Evolutionary conservation across 1,140 invertebrate genomes (phyloP).

Genomic region (Plodia interpunctella): DNA sequence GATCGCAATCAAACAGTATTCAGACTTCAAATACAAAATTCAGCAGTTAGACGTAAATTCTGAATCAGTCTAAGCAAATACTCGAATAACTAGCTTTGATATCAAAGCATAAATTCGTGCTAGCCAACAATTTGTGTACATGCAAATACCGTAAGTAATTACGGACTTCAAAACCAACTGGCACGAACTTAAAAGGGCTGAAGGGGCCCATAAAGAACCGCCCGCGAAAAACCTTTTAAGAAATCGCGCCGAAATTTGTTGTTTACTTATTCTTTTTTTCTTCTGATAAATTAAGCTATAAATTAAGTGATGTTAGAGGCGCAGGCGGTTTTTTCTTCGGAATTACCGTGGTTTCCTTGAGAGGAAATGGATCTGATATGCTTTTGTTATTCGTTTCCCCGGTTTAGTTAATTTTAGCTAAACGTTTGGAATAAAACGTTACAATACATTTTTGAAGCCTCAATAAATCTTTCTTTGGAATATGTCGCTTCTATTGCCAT

Average conservation of each 20-base stretch:
- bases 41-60: neutral
- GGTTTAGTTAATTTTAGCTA: neutral
- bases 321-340: constrained; percentile 36
- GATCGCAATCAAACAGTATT: too few relatives aligned
- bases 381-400: neutral
- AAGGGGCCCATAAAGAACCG: constrained; percentile 5
- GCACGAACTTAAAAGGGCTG: neutral
- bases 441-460: too few relatives aligned
- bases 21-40: neutral
- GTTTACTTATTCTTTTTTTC: constrained; percentile 28
- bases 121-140: constrained; percentile 8
- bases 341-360: constrained; percentile 28
- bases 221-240: constrained; percentile 5
- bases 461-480: too few relatives aligned
- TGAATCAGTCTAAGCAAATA: neutral
- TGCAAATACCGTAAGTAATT: constrained; percentile 8
- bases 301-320: constrained; percentile 32
- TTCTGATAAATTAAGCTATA: constrained; percentile 45
- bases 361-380: constrained; percentile 28
- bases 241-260: constrained; percentile 10
- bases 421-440: neutral
- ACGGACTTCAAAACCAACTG: constrained; percentile 1
- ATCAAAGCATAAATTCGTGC: constrained; percentile 2
- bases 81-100: neutral
- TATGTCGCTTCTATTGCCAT: too few relatives aligned